A percentile compares a stretch with the other conserved stretches of the same genome.
Evolutionary conservation across 2,113 vertebrate species (phyloP).

Genomic region (Lagenorhynchus albirostris): DNA sequence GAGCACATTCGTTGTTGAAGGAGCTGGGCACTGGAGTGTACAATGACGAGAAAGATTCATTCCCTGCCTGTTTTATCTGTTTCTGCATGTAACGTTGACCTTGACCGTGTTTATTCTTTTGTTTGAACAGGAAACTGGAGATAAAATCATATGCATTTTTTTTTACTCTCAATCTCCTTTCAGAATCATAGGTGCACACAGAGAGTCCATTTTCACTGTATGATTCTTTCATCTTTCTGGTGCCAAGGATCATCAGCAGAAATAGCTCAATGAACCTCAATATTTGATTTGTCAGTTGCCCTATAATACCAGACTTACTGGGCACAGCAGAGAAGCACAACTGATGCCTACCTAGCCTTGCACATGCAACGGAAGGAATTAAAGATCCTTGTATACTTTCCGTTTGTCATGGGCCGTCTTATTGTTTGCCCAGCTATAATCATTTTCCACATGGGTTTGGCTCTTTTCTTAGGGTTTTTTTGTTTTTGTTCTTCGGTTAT

Average conservation of each 20-base stretch:
- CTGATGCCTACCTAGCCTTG: neutral
- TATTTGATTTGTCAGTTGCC: neutral
- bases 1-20: neutral
- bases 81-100: neutral
- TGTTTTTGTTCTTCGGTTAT: neutral
- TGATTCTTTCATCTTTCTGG: neutral
- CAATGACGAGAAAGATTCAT: accelerated
- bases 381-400: neutral
- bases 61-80: neutral
- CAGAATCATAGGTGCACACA: neutral
- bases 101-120: neutral
- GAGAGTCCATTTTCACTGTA: neutral
- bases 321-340: neutral
- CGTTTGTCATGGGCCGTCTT: neutral
- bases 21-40: neutral
- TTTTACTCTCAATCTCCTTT: neutral
- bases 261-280: neutral
- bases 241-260: neutral
- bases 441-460: neutral
- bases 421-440: neutral
- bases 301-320: accelerated
- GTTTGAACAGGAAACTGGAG: neutral
- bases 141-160: neutral
- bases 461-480: neutral
- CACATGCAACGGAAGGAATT: accelerated